Base-by-base conservation (phyloP, 2,888 invertebrate species). In the Brachylomia viminalis region DNA sequence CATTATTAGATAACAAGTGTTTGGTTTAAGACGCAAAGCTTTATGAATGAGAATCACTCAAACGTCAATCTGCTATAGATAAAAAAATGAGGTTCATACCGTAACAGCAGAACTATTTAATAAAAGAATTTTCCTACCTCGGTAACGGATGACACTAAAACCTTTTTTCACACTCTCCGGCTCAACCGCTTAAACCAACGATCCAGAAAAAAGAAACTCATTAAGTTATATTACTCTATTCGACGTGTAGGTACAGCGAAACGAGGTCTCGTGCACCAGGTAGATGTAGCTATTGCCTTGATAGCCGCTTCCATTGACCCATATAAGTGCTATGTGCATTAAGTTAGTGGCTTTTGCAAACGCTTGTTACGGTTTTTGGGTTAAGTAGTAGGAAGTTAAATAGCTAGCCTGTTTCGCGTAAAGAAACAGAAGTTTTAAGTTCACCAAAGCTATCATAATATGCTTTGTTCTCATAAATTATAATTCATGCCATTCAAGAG, bases 271-370 rank as follows among this genome's bases (percentile, higher is more conserved):
- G 86, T 82, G 83, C 68, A 74, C 88, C 89, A 91, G 88, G 87
- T 89, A 87, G 87, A 89, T 89, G 88, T 87, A 81, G 78, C 86
- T 86, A 91, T 85, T 75, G 81, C 92, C 91, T 92, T 91, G 91
- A 86, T 88, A 80, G 74, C 87, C 71, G 75, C 86, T 88, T 87
- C 84, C 90, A 92, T 91, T 93, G 93, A 92, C 93, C 93, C 85
- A 92, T 92, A 89, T 92, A 80, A 77, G 72, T 73, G 77, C 83
- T 89, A 79, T 72, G 72, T 77, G 77, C 84, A 81, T 78, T 76
- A 68, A 79, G 75, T 68, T 72, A 82, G 84, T 85, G 82, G 74
- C 79, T 87, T 83, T 74, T 67, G 52, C 65, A 56, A 74, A 77
- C 58, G 73, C 70, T 80, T 64, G 76, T 74, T 72, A 78, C 68